phyloP scores from a whole-genome alignment of 2,113 vertebrate species.

The Empidonax alnorum region DNA sequence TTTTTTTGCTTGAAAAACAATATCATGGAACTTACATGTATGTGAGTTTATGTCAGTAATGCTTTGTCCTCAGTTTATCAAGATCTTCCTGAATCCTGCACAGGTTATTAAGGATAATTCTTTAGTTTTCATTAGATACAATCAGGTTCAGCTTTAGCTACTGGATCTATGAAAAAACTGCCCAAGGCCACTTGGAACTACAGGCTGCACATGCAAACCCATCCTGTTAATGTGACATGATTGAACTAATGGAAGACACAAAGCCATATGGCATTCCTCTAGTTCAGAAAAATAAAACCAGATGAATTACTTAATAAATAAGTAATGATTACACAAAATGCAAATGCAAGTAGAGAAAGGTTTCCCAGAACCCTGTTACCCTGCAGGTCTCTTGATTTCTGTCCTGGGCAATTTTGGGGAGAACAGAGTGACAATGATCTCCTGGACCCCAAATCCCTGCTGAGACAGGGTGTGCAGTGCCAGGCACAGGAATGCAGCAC shows the following conservation, averaged over 20 bases:
- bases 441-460: neutral
- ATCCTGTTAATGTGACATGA: neutral
- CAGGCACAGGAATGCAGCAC: neutral
- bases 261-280: constrained; percentile 1
- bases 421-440: neutral
- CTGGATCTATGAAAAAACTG: neutral
- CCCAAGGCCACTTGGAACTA: neutral
- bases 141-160: neutral
- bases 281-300: neutral
- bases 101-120: neutral
- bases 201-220: neutral
- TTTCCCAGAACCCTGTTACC: neutral
- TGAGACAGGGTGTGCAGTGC: neutral
- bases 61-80: neutral
- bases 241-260: constrained; percentile 20
- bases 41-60: neutral
- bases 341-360: neutral
- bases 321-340: neutral
- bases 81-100: neutral
- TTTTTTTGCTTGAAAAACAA: neutral
- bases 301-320: constrained; percentile 20
- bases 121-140: neutral
- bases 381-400: neutral
- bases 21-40: neutral
- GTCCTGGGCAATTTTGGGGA: neutral